Base-by-base conservation (phyloP, 2,113 vertebrate species). In the Istiophorus platypterus region DNA sequence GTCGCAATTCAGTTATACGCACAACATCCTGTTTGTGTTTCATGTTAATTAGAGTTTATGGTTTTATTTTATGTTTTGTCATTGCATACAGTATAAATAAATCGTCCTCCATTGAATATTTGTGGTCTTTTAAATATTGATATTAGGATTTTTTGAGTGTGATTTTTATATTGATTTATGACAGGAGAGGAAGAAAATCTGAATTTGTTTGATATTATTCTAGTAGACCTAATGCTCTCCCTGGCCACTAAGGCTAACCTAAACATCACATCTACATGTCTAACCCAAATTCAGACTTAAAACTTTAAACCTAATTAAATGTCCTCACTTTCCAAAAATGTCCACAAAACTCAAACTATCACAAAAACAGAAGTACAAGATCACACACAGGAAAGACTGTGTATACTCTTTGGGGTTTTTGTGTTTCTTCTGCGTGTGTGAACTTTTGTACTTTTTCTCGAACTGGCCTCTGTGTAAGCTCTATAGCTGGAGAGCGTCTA, bases 361-460 rank as follows among this genome's bases (percentile, higher is more conserved):
- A 31, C 11, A 67, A 67, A 51, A 37, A 39, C 27, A 27, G 37
- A 64, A 18, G 49, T 47, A 70, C 4, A 45, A 7, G 11, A 42
- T 76, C 67, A 67, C 52, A 20, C 52, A 63, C 42, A 51, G 37
- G 20, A 22, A 18, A 54, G 39, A 22, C 71, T 41, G 47, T 14
- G 20, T n/a, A 29, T n/a, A 45, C 65, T 34, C 52, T 66, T 27
- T 49, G 18, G n/a, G 45, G 13, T 41, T n/a, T 69, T 15, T 57
- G 5, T 11, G 12, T 34, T 34, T 18, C 47, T 78, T 81, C 63
- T 62, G 62, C 24, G 49, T 49, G 73, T 64, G 51, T 84, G 88
- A 91, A 88, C 88, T 62, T 77, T 81, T 74, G 72, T 82, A 26
- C 79, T 78, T 74, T 52, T 42, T 24, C 56, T 75, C 86, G 76